These are phyloP conservation scores for Neocrepidodera transversa DNA, from an alignment of 2,888 invertebrate genomes.

Conservation along the genomic window DNA sequence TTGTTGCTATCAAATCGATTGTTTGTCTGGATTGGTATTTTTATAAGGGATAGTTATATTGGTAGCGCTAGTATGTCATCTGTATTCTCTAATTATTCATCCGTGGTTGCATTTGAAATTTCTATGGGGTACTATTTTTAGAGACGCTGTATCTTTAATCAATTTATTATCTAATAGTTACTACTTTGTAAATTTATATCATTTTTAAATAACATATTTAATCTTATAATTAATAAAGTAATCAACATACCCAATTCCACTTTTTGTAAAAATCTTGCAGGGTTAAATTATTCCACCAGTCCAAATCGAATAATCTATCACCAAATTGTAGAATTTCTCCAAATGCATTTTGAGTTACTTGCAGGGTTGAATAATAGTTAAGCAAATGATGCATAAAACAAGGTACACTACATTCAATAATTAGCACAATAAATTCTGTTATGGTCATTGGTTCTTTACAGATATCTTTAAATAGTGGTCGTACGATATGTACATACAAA, in stretches of 20 bases:
- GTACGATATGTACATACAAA: slow-evolving; percentile 78
- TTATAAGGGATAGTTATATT: too few species aligned
- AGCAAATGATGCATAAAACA: not conserved
- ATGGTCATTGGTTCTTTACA: slow-evolving; percentile 55
- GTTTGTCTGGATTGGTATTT: too few species aligned
- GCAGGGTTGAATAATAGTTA: slow-evolving; percentile 62
- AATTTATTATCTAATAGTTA: too few species aligned
- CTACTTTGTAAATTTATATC: too few species aligned
- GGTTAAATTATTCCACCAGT: slow-evolving; percentile 91
- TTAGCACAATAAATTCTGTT: not conserved
- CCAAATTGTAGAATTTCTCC: slow-evolving; percentile 88
- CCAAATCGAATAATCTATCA: slow-evolving; percentile 85
- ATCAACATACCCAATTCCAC: slow-evolving; percentile 75
- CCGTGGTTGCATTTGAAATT: too few species aligned
- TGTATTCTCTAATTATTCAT: too few species aligned
- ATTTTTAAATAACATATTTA: too few species aligned
- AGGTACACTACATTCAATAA: slow-evolving; percentile 6
- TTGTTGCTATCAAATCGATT: too few species aligned
- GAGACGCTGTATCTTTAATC: too few species aligned
- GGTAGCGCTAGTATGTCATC: too few species aligned
- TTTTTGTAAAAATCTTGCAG: slow-evolving; percentile 85
- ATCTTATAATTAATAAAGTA: too few species aligned
- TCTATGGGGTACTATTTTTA: too few species aligned
- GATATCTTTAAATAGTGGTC: slow-evolving; percentile 70
- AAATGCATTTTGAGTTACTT: slow-evolving; percentile 89